Conservation (phyloP, 2,888 invertebrate species). For the Hermaeophaga mercurialis region DNA sequence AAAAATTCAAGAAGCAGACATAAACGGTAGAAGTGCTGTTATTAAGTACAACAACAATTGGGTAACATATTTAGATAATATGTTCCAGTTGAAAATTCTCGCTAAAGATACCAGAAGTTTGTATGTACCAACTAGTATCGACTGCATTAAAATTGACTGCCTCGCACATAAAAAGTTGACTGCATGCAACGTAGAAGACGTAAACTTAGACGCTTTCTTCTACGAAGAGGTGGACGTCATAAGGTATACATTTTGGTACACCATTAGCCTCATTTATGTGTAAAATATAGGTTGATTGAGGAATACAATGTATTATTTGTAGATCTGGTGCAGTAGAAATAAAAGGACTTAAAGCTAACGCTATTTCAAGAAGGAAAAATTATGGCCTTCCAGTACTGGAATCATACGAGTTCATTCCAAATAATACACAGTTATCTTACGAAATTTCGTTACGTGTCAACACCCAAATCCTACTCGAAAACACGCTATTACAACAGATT, state of each 20-base stretch:
- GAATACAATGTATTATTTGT: no score
- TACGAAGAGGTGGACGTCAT: slow-evolving; percentile 52
- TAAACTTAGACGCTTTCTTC: not conserved
- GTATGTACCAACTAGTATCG: slow-evolving; percentile 68
- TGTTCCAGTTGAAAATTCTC: slow-evolving; percentile 77
- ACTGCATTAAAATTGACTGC: not conserved
- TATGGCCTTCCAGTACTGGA: slow-evolving; percentile 77
- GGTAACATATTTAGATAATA: slow-evolving; percentile 86
- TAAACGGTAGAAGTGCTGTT: slow-evolving; percentile 29
- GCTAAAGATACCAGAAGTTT: slow-evolving; percentile 69
- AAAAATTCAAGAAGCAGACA: slow-evolving; percentile 40
- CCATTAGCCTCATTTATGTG: no score
- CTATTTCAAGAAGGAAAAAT: slow-evolving; percentile 71
- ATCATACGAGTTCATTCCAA: slow-evolving; percentile 73
- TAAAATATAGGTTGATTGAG: no score
- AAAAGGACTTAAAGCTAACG: slow-evolving; percentile 75
- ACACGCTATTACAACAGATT: slow-evolving; percentile 62
- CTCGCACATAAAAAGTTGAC: not conserved
- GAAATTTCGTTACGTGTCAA: slow-evolving; percentile 61
- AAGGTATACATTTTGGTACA: no score
- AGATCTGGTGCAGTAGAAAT: slow-evolving; percentile 80
- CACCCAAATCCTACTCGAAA: slow-evolving; percentile 77
- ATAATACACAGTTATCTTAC: slow-evolving; percentile 50
- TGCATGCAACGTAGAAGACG: not conserved
- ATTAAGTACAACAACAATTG: slow-evolving; percentile 64